Evolutionary conservation across 2,797 vertebrate genomes (phyloP).

Genomic region (Pseudomugil gertrudae): DNA sequence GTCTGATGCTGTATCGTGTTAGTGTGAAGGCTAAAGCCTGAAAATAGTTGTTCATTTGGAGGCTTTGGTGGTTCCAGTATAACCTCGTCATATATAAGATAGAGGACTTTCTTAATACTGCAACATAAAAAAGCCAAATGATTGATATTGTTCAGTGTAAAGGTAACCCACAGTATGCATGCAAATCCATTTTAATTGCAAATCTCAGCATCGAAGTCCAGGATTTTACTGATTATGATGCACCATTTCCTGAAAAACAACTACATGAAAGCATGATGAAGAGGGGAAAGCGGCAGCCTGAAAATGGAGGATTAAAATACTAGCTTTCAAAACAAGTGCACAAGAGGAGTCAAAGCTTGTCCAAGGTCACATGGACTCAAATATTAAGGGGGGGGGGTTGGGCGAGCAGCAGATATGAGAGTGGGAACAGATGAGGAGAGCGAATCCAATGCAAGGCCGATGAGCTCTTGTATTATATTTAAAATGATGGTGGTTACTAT

Average conservation of each 20-base stretch:
- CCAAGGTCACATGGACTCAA: slow-evolving; percentile 25
- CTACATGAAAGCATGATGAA: slow-evolving; percentile 9
- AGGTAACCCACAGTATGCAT: neutral
- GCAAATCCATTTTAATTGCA: slow-evolving; percentile 25
- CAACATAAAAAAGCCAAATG: slow-evolving; percentile 5
- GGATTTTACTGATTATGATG: slow-evolving; percentile 1
- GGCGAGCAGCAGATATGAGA: slow-evolving; percentile 3
- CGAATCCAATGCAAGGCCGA: neutral
- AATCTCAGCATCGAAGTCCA: neutral
- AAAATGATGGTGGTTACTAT: slow-evolving; percentile 4
- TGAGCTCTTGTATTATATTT: neutral
- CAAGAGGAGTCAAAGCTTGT: neutral
- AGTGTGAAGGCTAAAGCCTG: slow-evolving; percentile 20
- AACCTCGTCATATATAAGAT: neutral
- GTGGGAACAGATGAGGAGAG: neutral
- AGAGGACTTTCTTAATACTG: neutral
- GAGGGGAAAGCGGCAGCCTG: neutral
- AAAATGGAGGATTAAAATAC: neutral
- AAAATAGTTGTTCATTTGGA: slow-evolving; percentile 22
- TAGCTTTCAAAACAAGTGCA: neutral
- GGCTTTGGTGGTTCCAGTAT: slow-evolving; percentile 1
- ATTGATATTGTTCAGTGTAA: slow-evolving; percentile 3
- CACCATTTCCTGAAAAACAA: slow-evolving; percentile 10
- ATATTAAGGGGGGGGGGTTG: neutral
- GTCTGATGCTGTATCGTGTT: neutral